Evolutionary conservation across 2,113 vertebrate genomes (phyloP), one percentile per base, ranked within the genome.

Genomic region (Scortum barcoo): DNA sequence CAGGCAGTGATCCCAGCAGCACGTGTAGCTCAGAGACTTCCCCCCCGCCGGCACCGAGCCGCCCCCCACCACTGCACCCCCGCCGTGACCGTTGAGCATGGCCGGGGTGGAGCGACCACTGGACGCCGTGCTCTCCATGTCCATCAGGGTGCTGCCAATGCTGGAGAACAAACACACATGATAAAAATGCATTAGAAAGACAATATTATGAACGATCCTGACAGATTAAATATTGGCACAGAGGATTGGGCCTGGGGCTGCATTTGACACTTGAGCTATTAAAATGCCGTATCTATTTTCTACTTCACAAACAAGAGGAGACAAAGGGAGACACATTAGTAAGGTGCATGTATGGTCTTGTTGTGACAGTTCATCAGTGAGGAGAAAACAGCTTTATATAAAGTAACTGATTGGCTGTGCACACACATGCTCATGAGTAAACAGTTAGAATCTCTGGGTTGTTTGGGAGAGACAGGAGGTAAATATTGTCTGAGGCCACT

Each of bases 1-100:
- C 76, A 97, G 97, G 89, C 98, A 99, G 92, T 97, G 96, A 86
- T 99, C 98, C 98, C 98, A 99, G 83, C 97, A 97, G 91, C 98
- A 99, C 75, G 95, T 97, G 88, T 98, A 99, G 78, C 95, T 96
- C 86, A 97, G 94, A 77, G 94, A 95, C 83, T 98, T 99, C 58
- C 95, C 91, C 63, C 96, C 96, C 22, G 95, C 19, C 12, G 96
- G 40, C 0, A 91, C 76, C 80, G 93, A 26, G 87, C 84, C 22
- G 84, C 81, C 56, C 5, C 53, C 82, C 0, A 17, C 57, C 10
- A 26, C 33, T 3, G 70, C 94, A 81, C 62, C 73, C 51, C 95
- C 95, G 36, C 95, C 94, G 74, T 97, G 96, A 4, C 97, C 96
- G 1, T 96, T 97, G 93, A 99, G 97, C 96, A 98, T 97, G n/a